These are phyloP conservation scores for Drosophila stalkeri DNA, from an alignment of 2,888 invertebrate species.

Conservation along the genomic window DNA sequence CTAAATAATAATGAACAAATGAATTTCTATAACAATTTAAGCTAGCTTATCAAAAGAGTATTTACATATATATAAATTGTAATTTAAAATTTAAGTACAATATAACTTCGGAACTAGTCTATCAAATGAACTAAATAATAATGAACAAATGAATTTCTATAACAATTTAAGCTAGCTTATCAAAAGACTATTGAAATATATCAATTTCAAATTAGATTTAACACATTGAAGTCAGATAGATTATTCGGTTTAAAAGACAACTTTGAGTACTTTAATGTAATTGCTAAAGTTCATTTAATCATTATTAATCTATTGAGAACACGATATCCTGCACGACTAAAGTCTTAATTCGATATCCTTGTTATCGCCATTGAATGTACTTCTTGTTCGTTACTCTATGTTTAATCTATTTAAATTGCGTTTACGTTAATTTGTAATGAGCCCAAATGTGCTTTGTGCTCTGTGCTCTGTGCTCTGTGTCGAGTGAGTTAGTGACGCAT, in stretches of 20 bases:
- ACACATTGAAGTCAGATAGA: too few relatives aligned
- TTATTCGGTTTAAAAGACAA: too few relatives aligned
- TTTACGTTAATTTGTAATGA: background rate
- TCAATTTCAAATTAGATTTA: background rate
- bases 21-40: too few relatives aligned
- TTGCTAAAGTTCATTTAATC: background rate
- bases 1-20: background rate
- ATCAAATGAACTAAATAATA: too few relatives aligned
- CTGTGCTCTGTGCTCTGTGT: background rate
- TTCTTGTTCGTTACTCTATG: background rate
- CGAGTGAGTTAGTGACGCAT: constrained; percentile 12
- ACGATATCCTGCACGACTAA: too few relatives aligned
- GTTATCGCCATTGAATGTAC: too few relatives aligned
- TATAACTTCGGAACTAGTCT: too few relatives aligned
- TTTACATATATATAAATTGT: too few relatives aligned
- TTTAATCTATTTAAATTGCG: background rate
- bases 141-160: background rate
- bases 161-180: background rate
- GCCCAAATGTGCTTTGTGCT: background rate
- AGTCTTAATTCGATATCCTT: background rate
- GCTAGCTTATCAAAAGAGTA: too few relatives aligned
- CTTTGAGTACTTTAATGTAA: background rate
- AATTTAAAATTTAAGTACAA: too few relatives aligned
- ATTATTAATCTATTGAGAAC: background rate
- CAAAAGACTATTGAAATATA: background rate